Base-by-base conservation (phyloP, 2,113 vertebrate genomes). In the Sprattus sprattus region DNA sequence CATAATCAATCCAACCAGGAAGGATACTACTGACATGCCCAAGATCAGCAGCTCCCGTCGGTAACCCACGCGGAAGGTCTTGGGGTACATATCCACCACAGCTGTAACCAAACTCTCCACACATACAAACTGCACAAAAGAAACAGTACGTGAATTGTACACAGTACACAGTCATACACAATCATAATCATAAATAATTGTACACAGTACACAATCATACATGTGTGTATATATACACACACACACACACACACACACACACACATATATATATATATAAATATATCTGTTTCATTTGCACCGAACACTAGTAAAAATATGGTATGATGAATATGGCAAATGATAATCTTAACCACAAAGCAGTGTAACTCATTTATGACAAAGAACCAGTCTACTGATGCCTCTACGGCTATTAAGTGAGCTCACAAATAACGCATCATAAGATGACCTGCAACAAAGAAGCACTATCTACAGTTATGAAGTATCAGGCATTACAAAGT, bases 51-150 rank as follows among this genome's bases (percentile, higher is more conserved):
- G 93, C 89, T 99, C 98, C 90, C 98, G 94, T 87, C 98, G 93
- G 90, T 98, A 98, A 84, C 98, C 98, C 92, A 96, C 96, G 86
- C 98, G 95, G 94, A 99, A 99, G 83, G 97, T 94, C 86, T 98
- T 96, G 84, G 98, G 98, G 90, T 99, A 99, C 98, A 99, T 97
- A 91, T 99, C 98, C 90, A 99, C 96, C 85, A 99, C 96, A 0
- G 98, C 98, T 0, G 98, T 99, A 92, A 99, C 98, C 0, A 99
- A 94, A 93, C 98, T 99, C 86, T 99, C 98, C 88, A 99, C 97
- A 45, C 98, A 99, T 89, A 99, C 98, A 47, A 99, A 99, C 98
- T 99, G 90, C 6, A 90, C 45, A 86, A 86, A 44, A 0, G 1
- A 2, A 87, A 87, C 49, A 83, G 1, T 3, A n/a, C n/a, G n/a